These are phyloP conservation scores for Drosophila anomalata DNA, from an alignment of 2,888 invertebrate species.

Conservation along the genomic window DNA sequence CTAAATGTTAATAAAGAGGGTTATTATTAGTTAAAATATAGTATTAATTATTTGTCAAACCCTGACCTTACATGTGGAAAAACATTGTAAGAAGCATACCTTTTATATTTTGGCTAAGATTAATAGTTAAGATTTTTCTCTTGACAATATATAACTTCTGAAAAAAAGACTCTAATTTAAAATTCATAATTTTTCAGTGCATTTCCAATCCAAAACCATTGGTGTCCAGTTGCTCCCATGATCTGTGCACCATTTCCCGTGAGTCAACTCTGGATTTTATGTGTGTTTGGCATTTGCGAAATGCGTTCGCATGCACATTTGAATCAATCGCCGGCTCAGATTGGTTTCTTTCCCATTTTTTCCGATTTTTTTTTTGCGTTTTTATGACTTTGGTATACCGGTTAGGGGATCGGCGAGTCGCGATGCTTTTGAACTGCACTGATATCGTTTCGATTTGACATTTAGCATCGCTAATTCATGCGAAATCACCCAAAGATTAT, in stretches of 20 bases:
- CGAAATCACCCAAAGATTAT: slow-evolving; percentile 80
- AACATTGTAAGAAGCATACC: too few species aligned
- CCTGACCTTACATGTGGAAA: too few species aligned
- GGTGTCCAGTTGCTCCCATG: neutral
- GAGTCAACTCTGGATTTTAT: slow-evolving; percentile 71
- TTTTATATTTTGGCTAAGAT: too few species aligned
- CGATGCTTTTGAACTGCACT: slow-evolving; percentile 50
- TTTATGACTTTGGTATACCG: slow-evolving; percentile 58
- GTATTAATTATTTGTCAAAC: too few species aligned
- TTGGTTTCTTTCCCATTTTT: slow-evolving; percentile 44
- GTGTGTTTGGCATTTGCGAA: slow-evolving; percentile 61
- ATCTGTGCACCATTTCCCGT: slow-evolving; percentile 31
- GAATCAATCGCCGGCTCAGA: slow-evolving; percentile 67
- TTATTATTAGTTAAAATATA: neutral
- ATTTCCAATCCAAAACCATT: neutral
- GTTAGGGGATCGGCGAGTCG: slow-evolving; percentile 46
- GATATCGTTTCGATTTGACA: slow-evolving; percentile 73
- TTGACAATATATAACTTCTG: too few species aligned
- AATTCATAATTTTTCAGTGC: neutral
- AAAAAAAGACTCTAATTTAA: too few species aligned
- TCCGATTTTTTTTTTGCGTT: slow-evolving; percentile 32
- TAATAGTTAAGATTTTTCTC: too few species aligned
- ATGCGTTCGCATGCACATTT: slow-evolving; percentile 76
- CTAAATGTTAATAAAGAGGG: neutral
- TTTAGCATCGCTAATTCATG: slow-evolving; percentile 80